Percentiles rank a stretch among this genome's conserved stretches.
Evolutionary conservation across 2,113 vertebrate species (phyloP).

Genomic region (Sprattus sprattus): DNA sequence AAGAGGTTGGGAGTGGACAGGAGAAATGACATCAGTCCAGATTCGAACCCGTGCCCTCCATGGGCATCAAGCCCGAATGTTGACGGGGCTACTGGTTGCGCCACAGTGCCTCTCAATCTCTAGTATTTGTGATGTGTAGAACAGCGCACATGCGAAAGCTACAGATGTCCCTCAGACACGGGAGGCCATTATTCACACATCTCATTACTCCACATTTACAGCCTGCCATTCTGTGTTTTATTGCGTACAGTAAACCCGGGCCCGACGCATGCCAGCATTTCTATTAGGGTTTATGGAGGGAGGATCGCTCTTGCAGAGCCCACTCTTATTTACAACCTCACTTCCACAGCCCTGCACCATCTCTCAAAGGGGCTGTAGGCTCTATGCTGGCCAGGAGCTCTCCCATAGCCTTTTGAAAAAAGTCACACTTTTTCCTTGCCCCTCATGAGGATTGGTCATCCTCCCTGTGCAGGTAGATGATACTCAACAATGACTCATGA

Average conservation of each 20-base stretch:
- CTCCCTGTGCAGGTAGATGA: not conserved
- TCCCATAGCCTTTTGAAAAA: not conserved
- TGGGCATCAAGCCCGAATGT: too few species aligned
- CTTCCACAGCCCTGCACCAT: slow-evolving; percentile 4
- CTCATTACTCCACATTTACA: slow-evolving; percentile 49
- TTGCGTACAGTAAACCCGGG: slow-evolving; percentile 38
- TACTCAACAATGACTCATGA: slow-evolving; percentile 22
- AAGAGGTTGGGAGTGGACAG: too few species aligned
- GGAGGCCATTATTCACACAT: slow-evolving; percentile 42
- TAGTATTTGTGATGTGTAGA: slow-evolving; percentile 2
- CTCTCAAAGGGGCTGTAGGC: not conserved
- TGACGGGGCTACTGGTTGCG: too few species aligned
- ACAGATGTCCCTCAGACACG: slow-evolving; percentile 26
- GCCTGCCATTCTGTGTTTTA: slow-evolving; percentile 43
- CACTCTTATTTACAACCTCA: slow-evolving; percentile 44
- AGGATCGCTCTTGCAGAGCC: slow-evolving; percentile 36
- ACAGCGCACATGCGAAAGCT: slow-evolving; percentile 18
- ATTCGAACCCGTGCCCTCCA: too few species aligned
- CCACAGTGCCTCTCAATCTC: too few species aligned
- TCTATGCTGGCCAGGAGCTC: not conserved
- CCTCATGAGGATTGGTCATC: slow-evolving; percentile 4
- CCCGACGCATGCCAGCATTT: slow-evolving; percentile 43
- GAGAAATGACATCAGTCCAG: too few species aligned
- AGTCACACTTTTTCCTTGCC: slow-evolving; percentile 1
- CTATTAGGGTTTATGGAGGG: slow-evolving; percentile 44